Base-by-base conservation (phyloP, 2,113 vertebrate genomes). In the Corythoichthys intestinalis region DNA sequence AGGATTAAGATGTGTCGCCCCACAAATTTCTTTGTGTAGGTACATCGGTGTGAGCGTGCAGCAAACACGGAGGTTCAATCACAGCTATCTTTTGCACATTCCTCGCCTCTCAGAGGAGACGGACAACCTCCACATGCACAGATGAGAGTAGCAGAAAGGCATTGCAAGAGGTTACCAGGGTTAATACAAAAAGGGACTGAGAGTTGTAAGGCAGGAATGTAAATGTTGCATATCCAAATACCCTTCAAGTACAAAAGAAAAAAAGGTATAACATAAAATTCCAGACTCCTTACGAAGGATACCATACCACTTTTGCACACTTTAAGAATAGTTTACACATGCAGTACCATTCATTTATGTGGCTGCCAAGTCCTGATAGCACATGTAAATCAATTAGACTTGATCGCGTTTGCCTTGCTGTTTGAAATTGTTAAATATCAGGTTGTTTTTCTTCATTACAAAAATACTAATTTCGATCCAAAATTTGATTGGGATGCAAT, bases 131-230 rank as follows among this genome's bases (percentile, higher is more conserved):
- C 62, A 58, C 17, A 59, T 71, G 63, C 60, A 74, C 39, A 64
- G 59, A 73, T 5, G n/a, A 67, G 35, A 73, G 48, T 70, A 50
- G 9, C 70, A 15, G 61, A 73, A 71, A 67, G 50, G 66, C 56
- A 59, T 64, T 59, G n/a, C 6, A 46, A 50, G 54, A 77, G 80
- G 79, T 75, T 11, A 80, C 14, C 37, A 6, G 69, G 81, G 83
- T 83, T 86, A 86, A 89, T 85, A 53, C 71, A 86, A 74, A 61
- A 59, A 66, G 80, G 79, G 79, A 85, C 75, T 75, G 80, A 75
- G 80, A 80, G 65, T n/a, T 66, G 59, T 54, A 71, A 10, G n/a
- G 53, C 35, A 73, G 49, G 74, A 83, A 82, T 76, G 75, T 20
- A 79, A 80, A 83, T 78, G 17, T 66, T 50, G 56, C 35, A 66